Evolutionary conservation across 2,797 vertebrate species (phyloP).

Genomic region (Dromococcyx pavoninus): DNA sequence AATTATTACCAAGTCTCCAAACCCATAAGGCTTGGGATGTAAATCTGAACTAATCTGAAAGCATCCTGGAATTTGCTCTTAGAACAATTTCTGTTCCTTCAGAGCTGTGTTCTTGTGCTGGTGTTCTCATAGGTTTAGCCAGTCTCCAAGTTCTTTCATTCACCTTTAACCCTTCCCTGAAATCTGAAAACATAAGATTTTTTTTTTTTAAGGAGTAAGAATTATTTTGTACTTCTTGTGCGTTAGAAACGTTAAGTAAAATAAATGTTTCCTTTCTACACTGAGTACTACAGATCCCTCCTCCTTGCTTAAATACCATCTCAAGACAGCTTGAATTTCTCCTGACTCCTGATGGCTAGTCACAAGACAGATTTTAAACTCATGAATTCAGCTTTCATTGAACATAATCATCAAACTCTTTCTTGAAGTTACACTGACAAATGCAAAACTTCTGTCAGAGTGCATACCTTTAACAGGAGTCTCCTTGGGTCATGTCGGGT

Average conservation of each 20-base stretch:
- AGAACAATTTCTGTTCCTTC: neutral
- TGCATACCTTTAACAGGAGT: neutral
- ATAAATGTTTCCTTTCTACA: neutral
- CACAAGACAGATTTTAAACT: neutral
- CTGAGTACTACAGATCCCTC: neutral
- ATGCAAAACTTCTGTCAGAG: neutral
- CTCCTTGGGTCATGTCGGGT: rapidly evolving
- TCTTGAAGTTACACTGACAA: neutral
- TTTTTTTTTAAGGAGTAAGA: neutral
- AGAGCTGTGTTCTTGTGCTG: neutral
- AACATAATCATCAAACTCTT: neutral
- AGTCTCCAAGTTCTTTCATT: neutral
- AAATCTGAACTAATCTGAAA: neutral
- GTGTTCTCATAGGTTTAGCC: neutral
- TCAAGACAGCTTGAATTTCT: neutral
- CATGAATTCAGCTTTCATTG: neutral
- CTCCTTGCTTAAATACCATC: neutral
- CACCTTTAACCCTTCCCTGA: neutral
- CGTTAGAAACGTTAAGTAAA: neutral
- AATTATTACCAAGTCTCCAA: neutral
- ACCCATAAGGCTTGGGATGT: neutral
- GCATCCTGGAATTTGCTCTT: neutral
- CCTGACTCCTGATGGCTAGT: neutral
- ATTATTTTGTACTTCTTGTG: neutral
- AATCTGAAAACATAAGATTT: neutral